A percentile compares a stretch with the other conserved stretches of the same genome.
Evolutionary conservation across 2,888 invertebrate genomes (phyloP).

Genomic region (Elysia crispata): DNA sequence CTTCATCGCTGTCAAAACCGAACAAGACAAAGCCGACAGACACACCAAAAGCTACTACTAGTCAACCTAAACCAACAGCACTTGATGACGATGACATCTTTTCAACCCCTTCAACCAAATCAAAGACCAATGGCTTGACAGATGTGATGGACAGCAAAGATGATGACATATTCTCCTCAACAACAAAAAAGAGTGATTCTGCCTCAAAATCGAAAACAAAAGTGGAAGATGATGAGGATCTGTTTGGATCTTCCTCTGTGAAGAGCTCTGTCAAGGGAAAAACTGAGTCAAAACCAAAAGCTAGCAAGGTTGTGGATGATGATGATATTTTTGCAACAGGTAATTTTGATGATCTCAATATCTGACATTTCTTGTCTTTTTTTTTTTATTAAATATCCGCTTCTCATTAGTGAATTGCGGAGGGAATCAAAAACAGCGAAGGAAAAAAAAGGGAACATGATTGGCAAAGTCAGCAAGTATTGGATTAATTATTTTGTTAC

Average conservation of each 20-base stretch:
- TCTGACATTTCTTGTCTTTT: too few relatives aligned
- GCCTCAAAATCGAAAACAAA: not conserved
- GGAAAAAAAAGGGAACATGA: too few relatives aligned
- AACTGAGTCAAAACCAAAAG: constrained; percentile 45
- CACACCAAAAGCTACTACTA: not conserved
- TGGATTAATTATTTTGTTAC: too few relatives aligned
- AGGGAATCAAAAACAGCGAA: too few relatives aligned
- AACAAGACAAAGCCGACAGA: constrained; percentile 2
- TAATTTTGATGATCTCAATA: too few relatives aligned
- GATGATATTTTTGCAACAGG: constrained; percentile 59
- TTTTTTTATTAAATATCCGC: too few relatives aligned
- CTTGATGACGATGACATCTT: constrained; percentile 54
- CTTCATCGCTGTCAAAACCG: not conserved
- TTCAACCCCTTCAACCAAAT: constrained; percentile 48
- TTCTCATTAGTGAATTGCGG: too few relatives aligned
- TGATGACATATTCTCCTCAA: constrained; percentile 32
- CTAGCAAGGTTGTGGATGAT: constrained; percentile 26
- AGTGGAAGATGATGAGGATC: constrained; percentile 53
- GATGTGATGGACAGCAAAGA: constrained; percentile 13
- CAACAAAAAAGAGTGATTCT: constrained; percentile 2
- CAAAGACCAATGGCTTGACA: constrained; percentile 41
- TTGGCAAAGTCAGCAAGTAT: too few relatives aligned
- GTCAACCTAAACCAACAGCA: constrained; percentile 21
- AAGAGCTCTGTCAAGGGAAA: constrained; percentile 47
- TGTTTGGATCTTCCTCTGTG: constrained; percentile 57